These are phyloP conservation scores for Aphrocallistes beatrix DNA, from an alignment of 37 sponge, comb jelly and placozoan genomes.

Conservation along the genomic window DNA sequence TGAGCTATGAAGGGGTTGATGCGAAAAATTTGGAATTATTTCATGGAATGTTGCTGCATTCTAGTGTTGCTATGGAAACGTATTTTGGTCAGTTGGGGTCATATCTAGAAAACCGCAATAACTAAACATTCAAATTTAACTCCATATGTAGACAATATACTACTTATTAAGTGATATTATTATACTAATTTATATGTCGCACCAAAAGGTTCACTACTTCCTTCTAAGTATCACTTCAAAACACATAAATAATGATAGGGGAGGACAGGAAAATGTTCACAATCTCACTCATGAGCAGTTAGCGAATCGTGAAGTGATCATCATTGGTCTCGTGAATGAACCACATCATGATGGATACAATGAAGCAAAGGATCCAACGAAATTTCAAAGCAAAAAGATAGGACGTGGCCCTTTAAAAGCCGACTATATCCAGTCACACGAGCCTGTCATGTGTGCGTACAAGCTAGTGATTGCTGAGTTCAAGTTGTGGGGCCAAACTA, in stretches of 20 bases:
- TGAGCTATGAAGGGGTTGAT: too few species aligned
- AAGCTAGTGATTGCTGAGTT: conserved; percentile 27
- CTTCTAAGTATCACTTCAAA: neutral
- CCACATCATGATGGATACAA: conserved; percentile 25
- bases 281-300: conserved; percentile 23
- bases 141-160: too few species aligned
- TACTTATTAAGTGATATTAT: too few species aligned
- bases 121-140: too few species aligned
- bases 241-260: neutral
- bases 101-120: too few species aligned
- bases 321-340: conserved; percentile 41
- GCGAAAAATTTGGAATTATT: too few species aligned
- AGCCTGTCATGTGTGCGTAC: conserved; percentile 19
- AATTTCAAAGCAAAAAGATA: conserved; percentile 11
- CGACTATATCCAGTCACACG: neutral
- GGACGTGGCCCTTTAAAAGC: conserved; percentile 23
- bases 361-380: conserved; percentile 21
- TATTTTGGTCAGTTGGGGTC: too few species aligned
- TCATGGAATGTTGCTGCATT: too few species aligned
- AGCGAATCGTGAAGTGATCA: conserved; percentile 23
- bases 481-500: conserved; percentile 26
- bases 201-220: conserved; percentile 17
- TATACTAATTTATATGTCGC: too few species aligned
- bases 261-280: conserved; percentile 16
- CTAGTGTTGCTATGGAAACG: too few species aligned